Percentiles rank a stretch among this genome's conserved stretches.
Conservation (phyloP, 2,113 vertebrate genomes). For the Pygoscelis antarcticus region DNA sequence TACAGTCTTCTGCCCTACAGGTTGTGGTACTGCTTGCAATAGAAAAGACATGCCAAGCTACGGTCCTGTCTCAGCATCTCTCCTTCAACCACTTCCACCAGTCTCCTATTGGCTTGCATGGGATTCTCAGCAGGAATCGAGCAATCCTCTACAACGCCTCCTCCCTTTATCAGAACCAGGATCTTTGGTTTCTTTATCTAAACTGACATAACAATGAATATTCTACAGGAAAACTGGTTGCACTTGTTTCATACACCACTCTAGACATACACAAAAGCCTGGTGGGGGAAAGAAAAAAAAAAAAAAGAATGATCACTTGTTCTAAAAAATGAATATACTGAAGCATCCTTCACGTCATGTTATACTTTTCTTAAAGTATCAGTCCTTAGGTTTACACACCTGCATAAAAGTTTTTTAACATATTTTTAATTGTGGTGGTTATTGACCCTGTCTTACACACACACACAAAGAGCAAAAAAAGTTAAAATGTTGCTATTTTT, state of each 20-base stretch:
- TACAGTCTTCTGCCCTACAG: neutral
- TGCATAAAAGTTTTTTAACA: neutral
- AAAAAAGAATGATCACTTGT: neutral
- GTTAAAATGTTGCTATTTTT: neutral
- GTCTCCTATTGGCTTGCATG: neutral
- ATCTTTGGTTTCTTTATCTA: neutral
- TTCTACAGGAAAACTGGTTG: neutral
- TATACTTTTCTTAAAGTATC: neutral
- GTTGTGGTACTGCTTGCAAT: neutral
- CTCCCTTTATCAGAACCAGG: neutral
- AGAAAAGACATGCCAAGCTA: neutral
- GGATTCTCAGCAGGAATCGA: neutral
- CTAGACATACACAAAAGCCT: neutral
- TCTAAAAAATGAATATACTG: neutral
- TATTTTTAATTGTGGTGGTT: neutral
- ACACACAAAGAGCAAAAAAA: neutral
- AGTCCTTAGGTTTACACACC: neutral
- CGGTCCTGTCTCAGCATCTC: neutral
- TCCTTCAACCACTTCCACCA: neutral
- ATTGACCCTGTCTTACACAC: neutral
- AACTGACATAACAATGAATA: neutral
- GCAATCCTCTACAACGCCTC: neutral
- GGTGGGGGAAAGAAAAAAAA: neutral
- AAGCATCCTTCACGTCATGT: neutral
- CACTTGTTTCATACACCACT: neutral